phyloP scores from a whole-genome alignment of 2,797 vertebrate genomes.

The Hoplostethus mediterraneus region DNA sequence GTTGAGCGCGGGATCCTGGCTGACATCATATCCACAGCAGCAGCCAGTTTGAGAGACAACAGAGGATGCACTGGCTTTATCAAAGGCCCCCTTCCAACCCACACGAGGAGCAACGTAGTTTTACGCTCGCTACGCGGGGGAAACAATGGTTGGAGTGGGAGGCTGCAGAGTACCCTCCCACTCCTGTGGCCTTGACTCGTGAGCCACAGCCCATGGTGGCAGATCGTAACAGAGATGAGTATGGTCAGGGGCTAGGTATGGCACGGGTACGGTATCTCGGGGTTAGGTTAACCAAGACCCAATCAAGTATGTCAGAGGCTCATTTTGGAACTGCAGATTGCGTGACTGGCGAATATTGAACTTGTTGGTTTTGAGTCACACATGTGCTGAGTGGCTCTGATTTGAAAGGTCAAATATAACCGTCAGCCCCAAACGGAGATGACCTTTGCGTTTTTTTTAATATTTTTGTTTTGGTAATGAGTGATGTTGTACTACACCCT shows the following conservation, averaged over 20 bases:
- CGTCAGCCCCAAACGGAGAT: no score
- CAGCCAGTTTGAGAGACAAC: constrained; percentile 27
- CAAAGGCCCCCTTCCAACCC: constrained; percentile 64
- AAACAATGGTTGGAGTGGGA: constrained; percentile 77
- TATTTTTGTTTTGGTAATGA: constrained; percentile 13
- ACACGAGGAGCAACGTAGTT: constrained; percentile 62
- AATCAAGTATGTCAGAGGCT: constrained; percentile 14
- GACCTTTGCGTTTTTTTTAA: background rate
- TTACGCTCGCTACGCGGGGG: constrained; percentile 68
- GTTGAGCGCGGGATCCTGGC: background rate
- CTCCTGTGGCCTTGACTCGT: constrained; percentile 67
- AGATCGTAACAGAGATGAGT: constrained; percentile 53
- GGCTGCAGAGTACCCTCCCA: constrained; percentile 61
- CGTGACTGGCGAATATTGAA: constrained; percentile 23
- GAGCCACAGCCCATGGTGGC: constrained; percentile 61
- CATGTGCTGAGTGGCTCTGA: constrained; percentile 9
- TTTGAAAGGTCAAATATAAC: background rate
- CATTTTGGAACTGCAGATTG: constrained; percentile 32
- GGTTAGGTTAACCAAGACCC: constrained; percentile 28
- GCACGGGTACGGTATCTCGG: constrained; percentile 23
- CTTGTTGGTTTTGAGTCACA: constrained; percentile 25
- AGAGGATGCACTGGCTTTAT: constrained; percentile 53
- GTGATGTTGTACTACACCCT: constrained; percentile 26
- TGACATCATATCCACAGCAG: background rate
- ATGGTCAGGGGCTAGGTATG: constrained; percentile 25